Conservation (phyloP, 2,113 vertebrate genomes). For the Pangasianodon hypophthalmus region DNA sequence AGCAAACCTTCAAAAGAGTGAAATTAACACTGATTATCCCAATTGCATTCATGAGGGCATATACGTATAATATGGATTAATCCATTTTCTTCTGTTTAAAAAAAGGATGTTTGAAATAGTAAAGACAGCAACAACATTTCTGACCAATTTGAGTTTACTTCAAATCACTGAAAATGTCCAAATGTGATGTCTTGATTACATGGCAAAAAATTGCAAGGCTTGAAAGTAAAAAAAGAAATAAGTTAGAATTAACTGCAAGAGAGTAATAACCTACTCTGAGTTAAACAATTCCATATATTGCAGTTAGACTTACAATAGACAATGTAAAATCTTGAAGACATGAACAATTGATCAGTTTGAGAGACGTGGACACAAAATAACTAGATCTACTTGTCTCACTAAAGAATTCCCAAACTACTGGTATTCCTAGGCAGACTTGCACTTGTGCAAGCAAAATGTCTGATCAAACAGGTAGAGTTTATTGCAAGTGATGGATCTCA, state of each 20-base stretch:
- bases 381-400: background rate
- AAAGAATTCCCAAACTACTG: background rate
- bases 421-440: background rate
- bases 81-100: background rate
- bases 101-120: background rate
- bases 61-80: background rate
- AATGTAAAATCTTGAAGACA: background rate
- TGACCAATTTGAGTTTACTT: slow-evolving; percentile 40
- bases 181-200: slow-evolving; percentile 19
- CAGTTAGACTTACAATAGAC: background rate
- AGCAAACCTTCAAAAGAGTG: background rate
- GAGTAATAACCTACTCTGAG: background rate
- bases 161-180: slow-evolving; percentile 46
- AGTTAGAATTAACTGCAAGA: slow-evolving; percentile 13
- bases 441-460: background rate
- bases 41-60: background rate
- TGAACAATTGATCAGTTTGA: background rate
- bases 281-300: slow-evolving; percentile 19
- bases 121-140: slow-evolving; percentile 20
- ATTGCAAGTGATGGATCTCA: background rate
- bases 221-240: slow-evolving; percentile 26
- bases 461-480: background rate
- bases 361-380: background rate
- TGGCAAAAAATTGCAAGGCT: slow-evolving; percentile 7
- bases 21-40: background rate